Conservation (phyloP, 2,888 invertebrate genomes). For the Pseudoips prasinana region DNA sequence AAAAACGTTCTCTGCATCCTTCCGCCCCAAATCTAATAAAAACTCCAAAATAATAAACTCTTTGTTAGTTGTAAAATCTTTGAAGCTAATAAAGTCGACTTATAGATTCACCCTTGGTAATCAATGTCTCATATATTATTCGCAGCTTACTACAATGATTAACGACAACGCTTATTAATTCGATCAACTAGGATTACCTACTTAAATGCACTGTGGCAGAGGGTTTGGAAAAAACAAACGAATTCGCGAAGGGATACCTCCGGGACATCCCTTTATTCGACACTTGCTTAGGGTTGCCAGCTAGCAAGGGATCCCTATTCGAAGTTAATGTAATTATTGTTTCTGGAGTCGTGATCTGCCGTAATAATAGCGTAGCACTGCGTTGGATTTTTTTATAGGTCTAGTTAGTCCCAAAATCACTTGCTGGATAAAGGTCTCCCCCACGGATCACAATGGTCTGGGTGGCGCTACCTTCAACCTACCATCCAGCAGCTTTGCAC, state of each 20-base stretch:
- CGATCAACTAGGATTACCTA: conserved; percentile 74
- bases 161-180: conserved; percentile 80
- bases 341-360: too few species aligned
- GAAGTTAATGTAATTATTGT: too few species aligned
- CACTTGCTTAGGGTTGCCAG: conserved; percentile 24
- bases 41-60: conserved; percentile 33
- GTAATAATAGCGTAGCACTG: too few species aligned
- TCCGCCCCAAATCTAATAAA: conserved; percentile 25
- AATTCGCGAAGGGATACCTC: conserved; percentile 60
- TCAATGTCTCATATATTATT: conserved; percentile 77
- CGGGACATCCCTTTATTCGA: conserved; percentile 40
- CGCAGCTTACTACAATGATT: conserved; percentile 78
- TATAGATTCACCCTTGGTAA: conserved; percentile 67
- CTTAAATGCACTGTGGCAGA: conserved; percentile 47
- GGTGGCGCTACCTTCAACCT: too few species aligned
- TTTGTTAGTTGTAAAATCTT: conserved; percentile 45
- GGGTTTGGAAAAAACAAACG: conserved; percentile 75
- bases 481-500: too few species aligned
- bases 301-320: neutral
- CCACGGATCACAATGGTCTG: too few species aligned
- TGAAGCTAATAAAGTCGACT: conserved; percentile 60
- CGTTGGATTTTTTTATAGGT: too few species aligned
- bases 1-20: neutral
- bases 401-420: too few species aligned
- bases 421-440: too few species aligned